Conservation (phyloP, 2,113 vertebrate species). For the Sturnira hondurensis region DNA sequence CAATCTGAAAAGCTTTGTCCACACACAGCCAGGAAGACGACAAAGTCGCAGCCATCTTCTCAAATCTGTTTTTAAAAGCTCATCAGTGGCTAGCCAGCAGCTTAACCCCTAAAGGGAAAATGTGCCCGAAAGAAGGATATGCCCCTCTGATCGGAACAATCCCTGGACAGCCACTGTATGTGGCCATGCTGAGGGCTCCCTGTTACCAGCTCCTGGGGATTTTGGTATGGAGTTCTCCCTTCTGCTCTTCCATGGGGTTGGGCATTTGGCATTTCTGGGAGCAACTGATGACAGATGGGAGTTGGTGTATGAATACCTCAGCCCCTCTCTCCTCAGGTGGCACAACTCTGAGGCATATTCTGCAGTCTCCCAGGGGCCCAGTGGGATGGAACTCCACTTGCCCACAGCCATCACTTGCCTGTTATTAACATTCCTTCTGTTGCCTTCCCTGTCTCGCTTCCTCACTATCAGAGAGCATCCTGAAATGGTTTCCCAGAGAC, state of each 20-base stretch:
- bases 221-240: not conserved
- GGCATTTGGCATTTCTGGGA: not conserved
- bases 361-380: no score
- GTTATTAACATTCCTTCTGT: no score
- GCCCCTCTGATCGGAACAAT: not conserved
- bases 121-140: not conserved
- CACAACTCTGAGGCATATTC: no score
- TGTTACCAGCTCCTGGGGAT: not conserved
- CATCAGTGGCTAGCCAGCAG: not conserved
- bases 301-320: no score
- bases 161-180: not conserved
- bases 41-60: not conserved
- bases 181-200: not conserved
- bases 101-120: not conserved
- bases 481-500: no score
- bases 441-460: no score
- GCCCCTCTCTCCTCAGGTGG: no score
- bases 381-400: no score
- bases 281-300: no score
- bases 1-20: slow-evolving; percentile 7
- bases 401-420: no score
- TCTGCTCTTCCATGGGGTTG: not conserved
- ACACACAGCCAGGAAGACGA: slow-evolving; percentile 15
- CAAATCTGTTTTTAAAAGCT: not conserved
- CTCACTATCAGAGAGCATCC: no score